These are phyloP conservation scores for Drosophila melanica DNA, from an alignment of 1,140 invertebrate species.

Conservation along the genomic window DNA sequence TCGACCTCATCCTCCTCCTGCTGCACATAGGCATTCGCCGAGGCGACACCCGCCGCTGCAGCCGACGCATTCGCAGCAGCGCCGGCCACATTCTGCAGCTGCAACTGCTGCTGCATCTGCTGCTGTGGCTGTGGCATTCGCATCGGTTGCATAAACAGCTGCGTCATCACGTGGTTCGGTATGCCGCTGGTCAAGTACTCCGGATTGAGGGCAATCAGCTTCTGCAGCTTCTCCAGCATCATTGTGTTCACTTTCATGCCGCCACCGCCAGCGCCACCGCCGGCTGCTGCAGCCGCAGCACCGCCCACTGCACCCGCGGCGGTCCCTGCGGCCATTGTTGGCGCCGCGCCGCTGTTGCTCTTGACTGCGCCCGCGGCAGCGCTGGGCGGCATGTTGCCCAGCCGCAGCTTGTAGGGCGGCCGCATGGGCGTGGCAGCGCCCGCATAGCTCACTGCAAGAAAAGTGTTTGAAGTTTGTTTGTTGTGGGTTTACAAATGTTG, in stretches of 20 bases:
- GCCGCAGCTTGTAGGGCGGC: constrained; percentile 22
- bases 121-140: constrained; percentile 19
- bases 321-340: neutral
- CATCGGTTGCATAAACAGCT: constrained; percentile 84
- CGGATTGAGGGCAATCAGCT: constrained; percentile 77
- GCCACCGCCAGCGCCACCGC: constrained; percentile 28
- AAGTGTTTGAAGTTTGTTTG: constrained; percentile 21
- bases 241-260: constrained; percentile 70
- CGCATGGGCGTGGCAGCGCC: constrained; percentile 40
- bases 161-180: constrained; percentile 79
- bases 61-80: constrained; percentile 26
- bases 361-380: neutral
- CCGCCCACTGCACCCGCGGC: constrained; percentile 25
- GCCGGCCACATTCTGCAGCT: neutral
- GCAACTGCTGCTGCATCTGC: constrained; percentile 2
- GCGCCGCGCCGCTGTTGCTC: constrained; percentile 5
- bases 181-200: constrained; percentile 82
- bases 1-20: constrained; percentile 94
- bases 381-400: constrained; percentile 4
- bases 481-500: constrained; percentile 12
- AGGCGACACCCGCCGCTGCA: constrained; percentile 30
- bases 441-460: constrained; percentile 68
- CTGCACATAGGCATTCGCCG: constrained; percentile 54
- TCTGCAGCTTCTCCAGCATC: constrained; percentile 82
- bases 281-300: constrained; percentile 20